Evolutionary conservation across 2,888 invertebrate species (phyloP).

Genomic region (Villa cingulata): DNA sequence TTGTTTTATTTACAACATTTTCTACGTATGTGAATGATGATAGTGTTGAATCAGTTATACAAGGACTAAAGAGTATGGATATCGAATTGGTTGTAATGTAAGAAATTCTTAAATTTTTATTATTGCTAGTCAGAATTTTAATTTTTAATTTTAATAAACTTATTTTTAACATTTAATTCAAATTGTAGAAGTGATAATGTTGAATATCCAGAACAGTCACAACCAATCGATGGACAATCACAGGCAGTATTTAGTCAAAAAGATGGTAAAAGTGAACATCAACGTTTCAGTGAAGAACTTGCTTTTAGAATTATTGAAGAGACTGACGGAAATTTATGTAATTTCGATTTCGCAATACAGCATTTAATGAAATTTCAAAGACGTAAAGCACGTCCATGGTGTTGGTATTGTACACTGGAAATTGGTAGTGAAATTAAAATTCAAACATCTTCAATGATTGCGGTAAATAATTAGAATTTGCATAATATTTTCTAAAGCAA

Average conservation of each 20-base stretch:
- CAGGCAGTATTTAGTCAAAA: constrained; percentile 10
- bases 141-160: no score
- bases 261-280: constrained; percentile 15
- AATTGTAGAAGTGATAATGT: constrained; percentile 34
- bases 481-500: no score
- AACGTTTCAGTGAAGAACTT: constrained; percentile 23
- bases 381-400: constrained; percentile 37
- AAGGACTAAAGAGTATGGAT: constrained; percentile 41
- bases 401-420: constrained; percentile 52
- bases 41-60: constrained; percentile 39
- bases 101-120: no score
- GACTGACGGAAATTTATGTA: constrained; percentile 38
- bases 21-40: constrained; percentile 37
- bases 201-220: constrained; percentile 6
- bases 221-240: not conserved
- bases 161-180: not conserved
- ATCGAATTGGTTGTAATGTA: constrained; percentile 52
- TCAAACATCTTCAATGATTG: constrained; percentile 24
- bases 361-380: constrained; percentile 45
- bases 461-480: not conserved
- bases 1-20: constrained; percentile 54
- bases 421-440: constrained; percentile 47
- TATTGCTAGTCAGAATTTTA: no score
- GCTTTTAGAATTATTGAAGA: constrained; percentile 36
- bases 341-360: constrained; percentile 46